phyloP scores from a whole-genome alignment of 2,797 vertebrate species.

The Poecilia wingei region DNA sequence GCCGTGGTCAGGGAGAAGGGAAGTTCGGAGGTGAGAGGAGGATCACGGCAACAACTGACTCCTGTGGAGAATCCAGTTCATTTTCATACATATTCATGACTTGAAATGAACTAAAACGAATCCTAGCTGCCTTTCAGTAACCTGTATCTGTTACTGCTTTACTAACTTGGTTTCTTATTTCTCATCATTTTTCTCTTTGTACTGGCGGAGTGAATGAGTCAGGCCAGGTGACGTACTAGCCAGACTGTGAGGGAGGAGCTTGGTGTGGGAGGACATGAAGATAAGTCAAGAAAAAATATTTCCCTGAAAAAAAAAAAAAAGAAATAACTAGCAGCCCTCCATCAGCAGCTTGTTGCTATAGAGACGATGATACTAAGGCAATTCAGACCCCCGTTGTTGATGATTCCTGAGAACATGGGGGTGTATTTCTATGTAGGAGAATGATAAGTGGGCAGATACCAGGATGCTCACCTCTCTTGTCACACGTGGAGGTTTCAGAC shows the following conservation, averaged over 20 bases:
- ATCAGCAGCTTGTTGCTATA: conserved; percentile 71
- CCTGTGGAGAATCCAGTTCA: background rate
- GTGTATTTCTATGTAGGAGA: conserved; percentile 21
- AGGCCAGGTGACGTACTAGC: conserved; percentile 68
- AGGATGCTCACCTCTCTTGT: background rate
- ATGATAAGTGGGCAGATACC: conserved; percentile 9
- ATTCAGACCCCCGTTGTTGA: conserved; percentile 31
- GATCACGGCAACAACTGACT: conserved; percentile 17
- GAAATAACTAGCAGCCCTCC: conserved; percentile 52
- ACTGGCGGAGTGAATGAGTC: conserved; percentile 71
- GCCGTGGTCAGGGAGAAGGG: conserved; percentile 27
- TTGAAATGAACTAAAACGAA: conserved; percentile 17
- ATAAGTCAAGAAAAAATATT: conserved; percentile 56
- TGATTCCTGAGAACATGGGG: conserved; percentile 33
- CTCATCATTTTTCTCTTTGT: conserved; percentile 51
- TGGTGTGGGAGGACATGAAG: conserved; percentile 69
- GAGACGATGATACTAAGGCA: conserved; percentile 64
- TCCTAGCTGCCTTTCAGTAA: conserved; percentile 15
- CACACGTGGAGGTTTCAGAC: background rate
- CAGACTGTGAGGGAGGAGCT: conserved; percentile 66
- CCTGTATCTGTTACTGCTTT: conserved; percentile 3
- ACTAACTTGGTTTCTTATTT: conserved; percentile 18
- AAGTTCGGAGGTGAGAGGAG: conserved; percentile 45
- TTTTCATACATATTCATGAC: conserved; percentile 28
- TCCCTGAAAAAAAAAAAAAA: conserved; percentile 55